Evolutionary conservation across 2,113 vertebrate genomes (phyloP), one percentile per base, ranked within the genome.

Genomic region (Oophaga pumilio): DNA sequence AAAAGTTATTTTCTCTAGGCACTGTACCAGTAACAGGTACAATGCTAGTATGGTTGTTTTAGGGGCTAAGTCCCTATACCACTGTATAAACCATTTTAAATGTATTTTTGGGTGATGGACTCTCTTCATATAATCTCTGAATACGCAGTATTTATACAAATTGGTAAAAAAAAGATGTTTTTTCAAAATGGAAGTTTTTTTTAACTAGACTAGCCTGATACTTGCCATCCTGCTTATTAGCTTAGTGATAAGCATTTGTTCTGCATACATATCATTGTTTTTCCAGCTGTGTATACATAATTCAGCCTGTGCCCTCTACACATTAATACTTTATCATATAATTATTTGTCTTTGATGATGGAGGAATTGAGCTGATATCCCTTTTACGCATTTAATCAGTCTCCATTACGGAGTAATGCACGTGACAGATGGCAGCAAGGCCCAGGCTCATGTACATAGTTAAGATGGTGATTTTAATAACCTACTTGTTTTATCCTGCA

Each of bases 351-450:
- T 74, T 10, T 74, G 43, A 74, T 50, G 28, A 73, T 73, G 28
- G 69, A 43, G 17, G 15, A 17, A 43, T 73, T 18, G 15, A 73
- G 28, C 28, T 18, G 5, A 74, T 74, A 22, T 22, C 71, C 22
- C 22, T 74, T 50, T 74, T 9, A 50, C 43, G 22, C 33, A 50
- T 74, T 20, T 74, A 74, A 74, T 74, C 68, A 69, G 12, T 26
- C 14, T 66, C 76, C 56, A 86, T 87, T 82, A 87, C 59, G 82
- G 33, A 77, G 64, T 26, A 76, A 57, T 71, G 43, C 57, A 82
- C 83, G 66, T 64, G 87, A 68, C 87, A 88, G 87, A 84, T 88
- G 87, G 87, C 81, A 83, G 57, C 24, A 56, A 33, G 71, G 69
- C 76, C 12, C 68, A 50, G 49, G 20, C 69, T 76, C 57, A 66